Conservation (phyloP, 1,140 invertebrate genomes). For the Scylla paramamosain region DNA sequence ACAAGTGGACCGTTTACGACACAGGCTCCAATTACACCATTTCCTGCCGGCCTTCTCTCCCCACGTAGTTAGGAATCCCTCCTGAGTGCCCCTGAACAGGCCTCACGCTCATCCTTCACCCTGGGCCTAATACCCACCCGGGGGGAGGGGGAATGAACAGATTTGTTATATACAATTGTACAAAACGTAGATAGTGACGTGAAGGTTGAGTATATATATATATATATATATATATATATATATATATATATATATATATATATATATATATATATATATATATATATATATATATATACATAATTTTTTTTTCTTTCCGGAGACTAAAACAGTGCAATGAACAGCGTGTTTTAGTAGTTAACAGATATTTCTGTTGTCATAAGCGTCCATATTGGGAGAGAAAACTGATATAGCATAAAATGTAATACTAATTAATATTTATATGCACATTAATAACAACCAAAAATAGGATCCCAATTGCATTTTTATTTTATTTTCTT, state of each 20-base stretch:
- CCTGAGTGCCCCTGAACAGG: not conserved
- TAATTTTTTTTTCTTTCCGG: no score
- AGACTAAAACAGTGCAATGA: no score
- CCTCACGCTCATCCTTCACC: constrained; percentile 7
- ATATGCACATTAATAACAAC: no score
- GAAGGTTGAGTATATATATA: not conserved
- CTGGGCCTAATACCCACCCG: not conserved
- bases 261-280: not conserved
- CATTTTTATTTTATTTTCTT: no score
- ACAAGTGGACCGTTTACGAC: constrained; percentile 67
- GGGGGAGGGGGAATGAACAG: not conserved
- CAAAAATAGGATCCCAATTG: no score
- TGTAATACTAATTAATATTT: no score
- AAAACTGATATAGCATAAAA: no score
- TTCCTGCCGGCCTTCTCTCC: constrained; percentile 45
- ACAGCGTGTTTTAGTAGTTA: no score
- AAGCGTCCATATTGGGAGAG: no score
- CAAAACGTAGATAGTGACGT: not conserved
- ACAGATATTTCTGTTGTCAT: no score
- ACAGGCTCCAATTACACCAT: constrained; percentile 52
- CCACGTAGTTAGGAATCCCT: not conserved
- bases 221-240: constrained; percentile 26
- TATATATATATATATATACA: no score
- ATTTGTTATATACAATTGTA: not conserved
- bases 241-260: constrained; percentile 26